phyloP scores from a whole-genome alignment of 2,113 vertebrate species.

The Myotis davidii region DNA sequence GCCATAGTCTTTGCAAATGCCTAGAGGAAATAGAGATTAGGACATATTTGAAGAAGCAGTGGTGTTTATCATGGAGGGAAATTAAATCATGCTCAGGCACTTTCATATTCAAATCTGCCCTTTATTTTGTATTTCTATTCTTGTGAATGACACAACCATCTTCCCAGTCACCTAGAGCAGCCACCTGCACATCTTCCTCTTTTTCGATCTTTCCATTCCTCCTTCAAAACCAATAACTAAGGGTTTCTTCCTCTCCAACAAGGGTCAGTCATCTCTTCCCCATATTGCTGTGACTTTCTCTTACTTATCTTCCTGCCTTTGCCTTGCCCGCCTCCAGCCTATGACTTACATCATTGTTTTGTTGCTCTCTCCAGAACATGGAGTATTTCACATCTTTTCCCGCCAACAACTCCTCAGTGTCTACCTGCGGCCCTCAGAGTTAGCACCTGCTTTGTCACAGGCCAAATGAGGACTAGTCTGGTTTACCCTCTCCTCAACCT shows the following conservation, averaged over 20 bases:
- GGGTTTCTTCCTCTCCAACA: background rate
- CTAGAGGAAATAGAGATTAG: background rate
- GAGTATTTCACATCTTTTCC: background rate
- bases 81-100: background rate
- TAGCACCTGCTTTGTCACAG: background rate
- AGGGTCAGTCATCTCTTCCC: accelerated
- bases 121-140: background rate
- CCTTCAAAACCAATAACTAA: background rate
- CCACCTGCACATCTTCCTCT: background rate
- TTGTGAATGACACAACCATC: background rate
- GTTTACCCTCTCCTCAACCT: background rate
- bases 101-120: background rate
- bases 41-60: background rate
- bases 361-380: background rate
- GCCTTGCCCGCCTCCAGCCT: background rate
- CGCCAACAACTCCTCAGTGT: accelerated
- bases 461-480: background rate
- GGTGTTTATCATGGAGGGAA: background rate
- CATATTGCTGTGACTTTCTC: background rate
- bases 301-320: background rate
- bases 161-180: background rate
- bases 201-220: background rate
- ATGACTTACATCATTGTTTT: background rate
- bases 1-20: background rate
- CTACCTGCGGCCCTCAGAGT: accelerated